Base-by-base conservation (phyloP, 2,113 vertebrate species). In the Pygoscelis adeliae region DNA sequence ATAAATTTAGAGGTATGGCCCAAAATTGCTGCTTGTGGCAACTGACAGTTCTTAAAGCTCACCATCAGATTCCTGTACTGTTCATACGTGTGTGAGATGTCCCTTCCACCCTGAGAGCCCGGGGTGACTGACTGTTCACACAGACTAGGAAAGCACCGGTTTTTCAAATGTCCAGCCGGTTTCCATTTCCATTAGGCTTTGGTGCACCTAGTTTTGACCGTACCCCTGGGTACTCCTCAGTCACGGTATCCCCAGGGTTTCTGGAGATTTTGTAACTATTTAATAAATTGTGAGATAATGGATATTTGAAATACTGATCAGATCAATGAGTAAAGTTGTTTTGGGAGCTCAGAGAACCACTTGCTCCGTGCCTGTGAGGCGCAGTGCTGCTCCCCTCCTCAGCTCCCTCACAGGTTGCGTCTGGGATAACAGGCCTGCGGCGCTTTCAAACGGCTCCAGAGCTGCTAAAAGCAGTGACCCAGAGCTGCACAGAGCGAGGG, bases 381-480 rank as follows among this genome's bases (percentile, higher is more conserved):
- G 55, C 42, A 18, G n/a, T 29, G 44, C 52, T 70, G 49, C 63
- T 77, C 16, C 21, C 30, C 30, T 79, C 65, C 52, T 79, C 50
- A 26, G 55, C 50, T 91, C 15, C 19, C 55, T 87, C 18, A 5
- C 17, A 4, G 10, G 9, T 4, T 66, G 19, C 29, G 8, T 17
- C n/a, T 71, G 84, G 56, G 47, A 6, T 22, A 34, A 49, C 0
- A 10, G 27, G 6, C 32, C 61, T 12, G 12, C 0, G 0, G 44
- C 40, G 15, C 17, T 66, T 50, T 19, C 50, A 78, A 1, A 1
- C 47, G 72, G 15, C 22, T 59, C 34, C 36, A 17, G 34, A n/a
- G 71, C 49, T 61, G 42, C 89, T 17, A 5, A 26, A 74, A 52
- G 34, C 53, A 21, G 62, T 32, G 72, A n/a, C 65, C 81, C 30